Evolutionary conservation across 2,113 vertebrate species (phyloP).

Genomic region (Falco punctatus): DNA sequence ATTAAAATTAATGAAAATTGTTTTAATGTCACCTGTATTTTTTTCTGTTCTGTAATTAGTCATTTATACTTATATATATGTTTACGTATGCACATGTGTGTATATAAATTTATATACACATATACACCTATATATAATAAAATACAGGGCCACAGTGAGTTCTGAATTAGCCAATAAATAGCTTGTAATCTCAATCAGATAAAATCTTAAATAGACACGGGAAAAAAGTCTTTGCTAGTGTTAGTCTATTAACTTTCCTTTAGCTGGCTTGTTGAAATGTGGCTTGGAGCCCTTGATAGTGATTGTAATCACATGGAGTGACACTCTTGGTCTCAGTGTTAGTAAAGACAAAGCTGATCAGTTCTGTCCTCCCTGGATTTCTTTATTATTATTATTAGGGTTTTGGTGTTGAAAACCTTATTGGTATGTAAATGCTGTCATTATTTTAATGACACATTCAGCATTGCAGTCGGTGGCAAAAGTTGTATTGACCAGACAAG

Average conservation of each 20-base stretch:
- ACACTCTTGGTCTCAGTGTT: background rate
- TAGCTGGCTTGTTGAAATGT: conserved; percentile 20
- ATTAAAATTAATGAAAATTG: background rate
- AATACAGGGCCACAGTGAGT: background rate
- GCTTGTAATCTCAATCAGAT: conserved; percentile 4
- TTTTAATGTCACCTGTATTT: background rate
- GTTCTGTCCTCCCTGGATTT: conserved; percentile 38
- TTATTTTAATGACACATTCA: background rate
- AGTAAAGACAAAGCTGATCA: conserved; percentile 33
- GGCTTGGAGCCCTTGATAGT: conserved; percentile 21
- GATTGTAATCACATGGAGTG: conserved; percentile 5
- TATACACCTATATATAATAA: background rate
- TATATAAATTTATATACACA: background rate
- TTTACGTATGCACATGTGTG: background rate
- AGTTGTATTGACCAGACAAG: background rate
- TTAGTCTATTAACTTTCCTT: background rate
- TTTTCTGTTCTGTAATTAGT: background rate
- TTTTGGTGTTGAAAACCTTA: conserved; percentile 3
- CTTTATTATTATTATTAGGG: background rate
- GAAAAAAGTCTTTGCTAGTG: background rate
- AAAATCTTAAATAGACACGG: background rate
- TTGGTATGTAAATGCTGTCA: background rate
- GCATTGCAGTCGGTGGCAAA: background rate
- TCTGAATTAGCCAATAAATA: background rate
- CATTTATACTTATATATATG: background rate